Evolutionary conservation across 2,113 vertebrate genomes (phyloP).

Genomic region (Zingel zingel): DNA sequence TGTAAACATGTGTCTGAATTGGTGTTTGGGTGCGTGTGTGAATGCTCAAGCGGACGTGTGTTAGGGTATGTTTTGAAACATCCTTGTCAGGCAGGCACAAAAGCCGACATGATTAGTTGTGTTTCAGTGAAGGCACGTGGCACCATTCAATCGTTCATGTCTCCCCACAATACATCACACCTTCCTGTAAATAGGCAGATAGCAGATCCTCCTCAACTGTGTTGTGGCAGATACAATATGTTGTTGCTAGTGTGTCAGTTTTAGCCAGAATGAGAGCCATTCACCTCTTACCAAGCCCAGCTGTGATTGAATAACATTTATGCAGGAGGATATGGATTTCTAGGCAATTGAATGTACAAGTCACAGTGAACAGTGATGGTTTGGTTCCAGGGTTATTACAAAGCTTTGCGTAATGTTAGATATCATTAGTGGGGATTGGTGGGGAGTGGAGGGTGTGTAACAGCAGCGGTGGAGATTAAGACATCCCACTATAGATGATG

Average conservation of each 20-base stretch:
- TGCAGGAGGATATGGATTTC: constrained; percentile 51
- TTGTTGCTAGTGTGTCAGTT: constrained; percentile 32
- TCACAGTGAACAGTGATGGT: constrained; percentile 40
- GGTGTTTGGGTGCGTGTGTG: constrained; percentile 26
- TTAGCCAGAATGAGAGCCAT: constrained; percentile 30
- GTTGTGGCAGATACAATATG: constrained; percentile 56
- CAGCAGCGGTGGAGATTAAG: constrained; percentile 69
- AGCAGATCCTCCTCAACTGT: constrained; percentile 43
- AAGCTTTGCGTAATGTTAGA: constrained; percentile 60
- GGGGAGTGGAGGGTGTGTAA: constrained; percentile 50
- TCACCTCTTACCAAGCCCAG: constrained; percentile 37
- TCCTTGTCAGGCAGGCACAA: constrained; percentile 56
- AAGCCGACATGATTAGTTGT: constrained; percentile 61
- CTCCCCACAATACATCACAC: constrained; percentile 51
- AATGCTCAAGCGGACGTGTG: constrained; percentile 17
- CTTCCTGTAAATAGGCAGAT: constrained; percentile 58
- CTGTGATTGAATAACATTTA: constrained; percentile 63
- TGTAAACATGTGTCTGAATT: constrained; percentile 47
- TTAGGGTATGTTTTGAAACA: constrained; percentile 46
- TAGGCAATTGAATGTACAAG: constrained; percentile 51
- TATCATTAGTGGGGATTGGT: constrained; percentile 68
- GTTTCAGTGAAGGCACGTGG: constrained; percentile 60
- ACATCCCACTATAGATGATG: constrained; percentile 71
- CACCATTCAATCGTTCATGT: constrained; percentile 62
- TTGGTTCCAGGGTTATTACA: constrained; percentile 69